Conservation (phyloP, 2,113 vertebrate genomes). For the Cygnus buccinator region DNA sequence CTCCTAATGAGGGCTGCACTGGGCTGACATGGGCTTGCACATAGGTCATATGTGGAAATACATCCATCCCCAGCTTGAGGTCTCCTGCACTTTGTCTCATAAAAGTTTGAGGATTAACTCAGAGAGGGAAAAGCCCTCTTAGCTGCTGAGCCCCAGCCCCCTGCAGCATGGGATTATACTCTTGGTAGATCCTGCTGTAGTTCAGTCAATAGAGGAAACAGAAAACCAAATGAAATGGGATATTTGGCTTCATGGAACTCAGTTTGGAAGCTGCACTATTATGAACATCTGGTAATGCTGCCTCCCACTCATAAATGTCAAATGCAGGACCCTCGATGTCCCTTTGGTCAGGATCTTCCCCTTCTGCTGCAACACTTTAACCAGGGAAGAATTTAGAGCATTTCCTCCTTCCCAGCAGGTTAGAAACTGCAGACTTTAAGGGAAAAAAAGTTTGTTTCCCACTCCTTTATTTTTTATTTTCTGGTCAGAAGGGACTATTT, state of each 20-base stretch:
- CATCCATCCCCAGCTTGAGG: not conserved
- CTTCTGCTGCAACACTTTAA: slow-evolving; percentile 35
- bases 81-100: not conserved
- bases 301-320: slow-evolving; percentile 58
- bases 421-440: slow-evolving; percentile 9
- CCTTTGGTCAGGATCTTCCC: slow-evolving; percentile 33
- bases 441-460: not conserved
- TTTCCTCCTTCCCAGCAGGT: slow-evolving; percentile 60
- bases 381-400: slow-evolving; percentile 41
- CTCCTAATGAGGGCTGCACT: not conserved
- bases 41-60: not conserved
- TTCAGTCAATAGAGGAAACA: slow-evolving; percentile 11
- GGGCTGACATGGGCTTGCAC: not conserved
- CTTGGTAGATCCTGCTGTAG: slow-evolving; percentile 2
- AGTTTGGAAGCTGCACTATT: slow-evolving; percentile 30
- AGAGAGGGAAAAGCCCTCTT: not conserved
- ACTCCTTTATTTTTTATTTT: not conserved
- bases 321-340: not conserved
- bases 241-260: slow-evolving; percentile 33
- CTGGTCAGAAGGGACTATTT: not conserved
- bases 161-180: not conserved
- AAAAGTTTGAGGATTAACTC: not conserved
- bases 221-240: slow-evolving; percentile 44
- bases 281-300: slow-evolving; percentile 61
- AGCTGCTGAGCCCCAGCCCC: not conserved